Conservation (phyloP, 2,888 invertebrate species). For the Drosophila emarginata region DNA sequence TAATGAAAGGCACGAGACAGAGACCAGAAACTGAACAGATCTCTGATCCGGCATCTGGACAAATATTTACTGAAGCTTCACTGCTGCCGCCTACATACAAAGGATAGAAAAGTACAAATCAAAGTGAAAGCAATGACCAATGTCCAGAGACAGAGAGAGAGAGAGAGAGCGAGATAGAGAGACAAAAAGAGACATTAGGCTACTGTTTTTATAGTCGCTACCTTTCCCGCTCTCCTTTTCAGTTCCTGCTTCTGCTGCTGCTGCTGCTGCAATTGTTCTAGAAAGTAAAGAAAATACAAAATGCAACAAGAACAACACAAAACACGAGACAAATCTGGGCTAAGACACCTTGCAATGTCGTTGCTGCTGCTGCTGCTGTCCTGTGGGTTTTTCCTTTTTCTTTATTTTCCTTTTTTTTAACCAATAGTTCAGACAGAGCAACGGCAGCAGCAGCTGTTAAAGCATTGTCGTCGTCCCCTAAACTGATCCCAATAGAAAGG, state of each 20-base stretch:
- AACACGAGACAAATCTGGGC: constrained; percentile 76
- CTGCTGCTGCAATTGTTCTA: constrained; percentile 40
- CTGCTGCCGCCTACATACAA: constrained; percentile 48
- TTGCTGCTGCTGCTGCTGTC: constrained; percentile 18
- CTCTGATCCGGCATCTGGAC: constrained; percentile 59
- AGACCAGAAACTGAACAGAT: constrained; percentile 4
- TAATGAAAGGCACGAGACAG: constrained; percentile 68
- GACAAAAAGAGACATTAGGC: constrained; percentile 71
- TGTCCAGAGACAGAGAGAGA: not conserved
- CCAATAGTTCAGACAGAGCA: not conserved
- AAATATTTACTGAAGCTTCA: constrained; percentile 74
- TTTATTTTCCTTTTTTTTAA: constrained; percentile 29
- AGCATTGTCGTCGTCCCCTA: constrained; percentile 53
- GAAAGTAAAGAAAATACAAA: constrained; percentile 12
- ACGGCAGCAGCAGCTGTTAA: constrained; percentile 46
- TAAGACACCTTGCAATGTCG: constrained; percentile 69
- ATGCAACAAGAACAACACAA: constrained; percentile 41
- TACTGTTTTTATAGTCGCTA: constrained; percentile 52
- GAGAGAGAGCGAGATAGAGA: not conserved
- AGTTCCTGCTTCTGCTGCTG: not conserved
- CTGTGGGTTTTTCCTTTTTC: constrained; percentile 65
- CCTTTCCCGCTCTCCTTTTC: not conserved
- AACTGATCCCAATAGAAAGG: constrained; percentile 29
- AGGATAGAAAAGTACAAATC: constrained; percentile 47
- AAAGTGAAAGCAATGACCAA: constrained; percentile 75